Evolutionary conservation across 2,888 invertebrate genomes (phyloP), one percentile per base, ranked within the genome.

Genomic region (Hydroisotoma schaefferi): DNA sequence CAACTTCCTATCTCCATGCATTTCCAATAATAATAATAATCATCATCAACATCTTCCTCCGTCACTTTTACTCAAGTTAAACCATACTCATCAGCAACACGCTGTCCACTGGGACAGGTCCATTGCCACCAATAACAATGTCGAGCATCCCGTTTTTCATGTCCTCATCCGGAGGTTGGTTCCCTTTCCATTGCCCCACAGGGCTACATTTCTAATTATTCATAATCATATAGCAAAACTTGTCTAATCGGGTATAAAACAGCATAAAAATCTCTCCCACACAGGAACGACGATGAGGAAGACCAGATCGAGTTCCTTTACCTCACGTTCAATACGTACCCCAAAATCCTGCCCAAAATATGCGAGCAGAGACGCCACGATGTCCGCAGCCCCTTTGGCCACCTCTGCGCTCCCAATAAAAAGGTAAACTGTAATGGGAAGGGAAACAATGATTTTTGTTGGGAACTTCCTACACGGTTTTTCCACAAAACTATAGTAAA

Each of bases 291-390:
- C 8, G 57, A 57, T 38, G 57, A 57, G 22, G 25, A 40, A 25
- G 47, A 48, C 10, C 37, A 26, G 26, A 33, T 37, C 43, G 49
- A 54, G n/a, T 59, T 48, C 37, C 57, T 61, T 38, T 57, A 44
- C 53, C 53, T 59, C 37, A 43, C 54, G 47, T 38, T 57, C 48
- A 43, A 49, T 44, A 48, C 38, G 38, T 18, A 57, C 47, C 48
- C 57, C 57, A 38, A 44, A 33, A 52, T 52, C 3, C 23, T 52
- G 37, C 51, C 51, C 8, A 52, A 37, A 52, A 37, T 52, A 6
- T 52, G 51, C n/a, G 6, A 18, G 5, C 22, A 37, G 37, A 52
- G 51, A 52, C 15, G 37, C 37, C 51, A 52, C 51, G 37, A 33
- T 52, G 20, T 52, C 5, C 51, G 29, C 15, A 52, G 51, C 23